Percentiles rank a stretch among this genome's conserved stretches.
These are phyloP conservation scores for Chiridota heheva DNA, from an alignment of 35 echinoderm and acorn worm genomes.

Conservation along the genomic window DNA sequence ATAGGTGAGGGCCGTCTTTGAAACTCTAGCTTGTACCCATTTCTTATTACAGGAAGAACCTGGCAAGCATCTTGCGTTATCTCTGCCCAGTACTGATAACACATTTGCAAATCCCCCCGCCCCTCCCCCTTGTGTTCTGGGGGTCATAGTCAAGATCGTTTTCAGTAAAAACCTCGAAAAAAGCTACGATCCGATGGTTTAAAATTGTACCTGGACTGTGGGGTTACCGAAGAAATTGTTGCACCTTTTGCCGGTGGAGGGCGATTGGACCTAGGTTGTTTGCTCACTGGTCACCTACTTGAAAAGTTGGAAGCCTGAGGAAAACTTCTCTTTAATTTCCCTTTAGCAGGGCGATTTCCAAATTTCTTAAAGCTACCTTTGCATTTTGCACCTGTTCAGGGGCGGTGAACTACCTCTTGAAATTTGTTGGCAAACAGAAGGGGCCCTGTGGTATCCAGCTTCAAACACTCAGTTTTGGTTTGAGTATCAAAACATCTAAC, in stretches of 20 bases:
- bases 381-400: not conserved
- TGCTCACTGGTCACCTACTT: not conserved
- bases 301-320: not conserved
- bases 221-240: not conserved
- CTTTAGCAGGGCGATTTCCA: not conserved
- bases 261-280: not conserved
- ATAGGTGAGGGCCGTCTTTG: not conserved
- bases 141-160: not conserved
- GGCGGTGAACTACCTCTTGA: not conserved
- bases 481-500: not conserved
- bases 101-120: slow-evolving; percentile 6
- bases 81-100: not conserved
- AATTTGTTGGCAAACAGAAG: not conserved
- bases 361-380: not conserved
- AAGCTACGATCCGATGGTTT: not conserved
- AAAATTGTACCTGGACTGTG: not conserved
- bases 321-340: not conserved
- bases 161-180: not conserved
- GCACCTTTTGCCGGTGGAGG: not conserved
- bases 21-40: slow-evolving; percentile 13
- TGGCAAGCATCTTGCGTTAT: not conserved
- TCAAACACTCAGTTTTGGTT: not conserved
- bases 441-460: not conserved
- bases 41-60: not conserved
- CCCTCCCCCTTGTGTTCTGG: not conserved